Base-by-base conservation (phyloP, 2,888 invertebrate genomes). In the Entomobrya proxima region DNA sequence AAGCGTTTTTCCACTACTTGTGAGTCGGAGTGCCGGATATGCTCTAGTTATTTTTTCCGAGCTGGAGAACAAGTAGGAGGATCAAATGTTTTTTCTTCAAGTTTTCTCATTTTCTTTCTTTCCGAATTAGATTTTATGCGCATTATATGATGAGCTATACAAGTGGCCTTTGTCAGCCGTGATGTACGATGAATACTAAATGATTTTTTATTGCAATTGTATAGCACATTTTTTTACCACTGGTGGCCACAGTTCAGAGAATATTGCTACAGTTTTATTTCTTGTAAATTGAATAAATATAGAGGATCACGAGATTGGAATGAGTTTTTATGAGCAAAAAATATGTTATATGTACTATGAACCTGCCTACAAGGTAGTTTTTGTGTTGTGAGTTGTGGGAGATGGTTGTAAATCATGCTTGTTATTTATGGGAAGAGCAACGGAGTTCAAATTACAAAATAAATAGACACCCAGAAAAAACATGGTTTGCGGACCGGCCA, bases 211-310 rank as follows among this genome's bases (percentile, higher is more conserved):
- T 30, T 50, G 32, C 32, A n/a, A n/a, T n/a, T n/a, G n/a, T n/a
- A n/a, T n/a, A n/a, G 18, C 5, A 15, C 44, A 40, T 15, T 35
- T 58, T 27, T 58, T 77, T 55, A 77, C 37, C 15, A 61, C 32
- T 1, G 11, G n/a, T n/a, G 32, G 35, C 52, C 21, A 2, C 18
- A 52, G 15, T 55, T 55, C 11, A n/a, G 18, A 18, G 18, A 18
- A 55, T 67, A 69, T 69, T 50, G 32, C 24, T 74, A 47, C 21
- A 74, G 32, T 37, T 76, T 61, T 55, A 21, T 30, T 61, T 44
- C 15, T 61, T 50, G 79, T 64, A 81, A 81, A 83, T 69, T 83
- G 77, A 76, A 83, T 83, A 83, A 77, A 47, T 72, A 47, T 72
- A 50, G 18, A 44, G 69, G 15, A 24, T 35, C 18, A 21, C 15